Evolutionary conservation across 2,888 invertebrate species (phyloP), one percentile per base, ranked within the genome.

Genomic region (Antitype chi): DNA sequence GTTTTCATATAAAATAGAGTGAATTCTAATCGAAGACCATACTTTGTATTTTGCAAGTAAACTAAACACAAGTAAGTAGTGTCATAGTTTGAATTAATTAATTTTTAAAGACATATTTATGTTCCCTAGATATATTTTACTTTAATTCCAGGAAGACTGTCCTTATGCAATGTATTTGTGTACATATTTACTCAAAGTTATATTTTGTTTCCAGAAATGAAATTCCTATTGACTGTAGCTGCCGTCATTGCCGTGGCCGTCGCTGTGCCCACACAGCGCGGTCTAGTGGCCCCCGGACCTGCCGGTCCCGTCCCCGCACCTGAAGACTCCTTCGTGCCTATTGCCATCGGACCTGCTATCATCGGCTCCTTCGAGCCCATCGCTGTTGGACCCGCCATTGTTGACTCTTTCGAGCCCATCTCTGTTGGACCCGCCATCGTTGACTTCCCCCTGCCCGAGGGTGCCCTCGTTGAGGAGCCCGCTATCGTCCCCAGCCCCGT

Each of bases 321-420:
- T 25, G 80, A 80, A 38, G 17, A 83, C 9, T 0, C 67, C 68
- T 68, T 67, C 66, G 62, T n/a, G 25, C 84, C 85, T 55, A 82
- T 90, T 73, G 52, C 83, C 32, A 81, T 89, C n/a, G 89, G 88
- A 43, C 89, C 90, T 53, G 90, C 88, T 15, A 64, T 81, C 67
- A 62, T 88, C 13, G 89, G 88, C 60, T 43, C 72, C n/a, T 88
- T 94, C 87, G 94, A 91, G 80, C 87, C 92, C 81, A 92, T 92
- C 87, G 92, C 93, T 59, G 7, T 90, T 11, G 89, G 84, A 76
- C 91, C 91, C 53, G 72, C 85, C 8, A 70, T 68, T 38, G 64
- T 87, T 0, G 64, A 63, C 81, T 43, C 73, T 23, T 17, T 53
- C 28, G 66, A 81, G 28, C 64, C 64, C 13, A 69, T 82, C 78